Percentiles rank a stretch among this genome's conserved stretches.
These are phyloP conservation scores for Lordiphosa clarofinis DNA, from an alignment of 1,140 invertebrate species.

Conservation along the genomic window DNA sequence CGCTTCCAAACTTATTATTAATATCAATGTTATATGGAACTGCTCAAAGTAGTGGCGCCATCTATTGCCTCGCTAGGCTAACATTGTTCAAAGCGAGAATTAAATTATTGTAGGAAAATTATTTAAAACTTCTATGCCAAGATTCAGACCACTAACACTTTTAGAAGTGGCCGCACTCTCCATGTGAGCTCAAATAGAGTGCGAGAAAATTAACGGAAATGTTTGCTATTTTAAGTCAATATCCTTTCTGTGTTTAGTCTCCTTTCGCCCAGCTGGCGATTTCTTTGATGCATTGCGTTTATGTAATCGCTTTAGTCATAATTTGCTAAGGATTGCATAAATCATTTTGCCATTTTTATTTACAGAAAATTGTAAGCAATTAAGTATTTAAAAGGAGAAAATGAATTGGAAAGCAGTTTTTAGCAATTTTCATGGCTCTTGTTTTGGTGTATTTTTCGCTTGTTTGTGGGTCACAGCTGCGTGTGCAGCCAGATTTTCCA, in stretches of 20 bases:
- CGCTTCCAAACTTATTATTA: no score
- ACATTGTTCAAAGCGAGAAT: no score
- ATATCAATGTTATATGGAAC: no score
- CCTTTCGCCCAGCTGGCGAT: not conserved
- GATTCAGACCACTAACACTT: no score
- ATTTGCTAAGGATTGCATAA: not conserved
- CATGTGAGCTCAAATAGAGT: no score
- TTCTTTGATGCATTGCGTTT: slow-evolving; percentile 1
- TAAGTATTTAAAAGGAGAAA: not conserved
- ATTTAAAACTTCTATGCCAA: no score
- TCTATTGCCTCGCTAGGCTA: no score
- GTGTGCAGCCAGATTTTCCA: slow-evolving; percentile 36
- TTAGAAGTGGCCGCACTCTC: no score
- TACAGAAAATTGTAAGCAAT: no score
- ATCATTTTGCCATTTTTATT: not conserved
- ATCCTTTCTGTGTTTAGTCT: not conserved
- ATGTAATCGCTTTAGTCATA: not conserved
- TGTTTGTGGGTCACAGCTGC: slow-evolving; percentile 42
- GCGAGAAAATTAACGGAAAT: no score
- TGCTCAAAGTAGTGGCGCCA: no score
- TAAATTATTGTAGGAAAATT: no score
- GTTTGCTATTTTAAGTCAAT: not conserved
- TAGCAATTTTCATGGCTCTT: slow-evolving; percentile 15
- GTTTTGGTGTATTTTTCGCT: slow-evolving; percentile 13
- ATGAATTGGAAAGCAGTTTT: slow-evolving; percentile 20